Evolutionary conservation across 2,888 invertebrate genomes (phyloP).

Genomic region (Andrena flavipes): DNA sequence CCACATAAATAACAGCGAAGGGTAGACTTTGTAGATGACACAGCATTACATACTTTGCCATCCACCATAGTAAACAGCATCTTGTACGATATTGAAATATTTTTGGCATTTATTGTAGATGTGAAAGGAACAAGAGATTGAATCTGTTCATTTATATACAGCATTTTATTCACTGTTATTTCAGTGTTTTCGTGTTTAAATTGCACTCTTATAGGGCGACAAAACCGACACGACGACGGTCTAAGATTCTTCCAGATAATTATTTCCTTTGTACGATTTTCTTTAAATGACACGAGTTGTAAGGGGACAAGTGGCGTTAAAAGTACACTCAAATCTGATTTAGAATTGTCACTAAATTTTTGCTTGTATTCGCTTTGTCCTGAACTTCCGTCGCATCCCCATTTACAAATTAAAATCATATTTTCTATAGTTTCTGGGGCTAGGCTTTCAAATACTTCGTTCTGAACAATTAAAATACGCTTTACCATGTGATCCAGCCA

Average conservation of each 20-base stretch:
- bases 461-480: too few relatives aligned
- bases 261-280: neutral
- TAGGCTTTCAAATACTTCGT: too few relatives aligned
- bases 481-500: too few relatives aligned
- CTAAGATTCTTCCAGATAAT: conserved; percentile 1
- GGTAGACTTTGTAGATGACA: neutral
- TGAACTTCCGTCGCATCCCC: too few relatives aligned
- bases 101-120: neutral
- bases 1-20: conserved; percentile 11
- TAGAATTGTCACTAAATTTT: neutral
- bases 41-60: conserved; percentile 10
- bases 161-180: neutral
- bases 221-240: neutral
- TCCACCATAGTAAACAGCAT: neutral
- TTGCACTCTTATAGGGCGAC: neutral
- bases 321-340: neutral
- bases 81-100: neutral
- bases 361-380: neutral
- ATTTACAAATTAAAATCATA: too few relatives aligned
- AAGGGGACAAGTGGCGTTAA: neutral
- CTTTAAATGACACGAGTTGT: neutral
- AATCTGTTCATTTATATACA: neutral
- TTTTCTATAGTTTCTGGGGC: too few relatives aligned
- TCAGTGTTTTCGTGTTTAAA: neutral
- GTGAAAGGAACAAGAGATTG: neutral